phyloP scores from a whole-genome alignment of 2,888 invertebrate genomes.

The Cryptocheilus praepositus region DNA sequence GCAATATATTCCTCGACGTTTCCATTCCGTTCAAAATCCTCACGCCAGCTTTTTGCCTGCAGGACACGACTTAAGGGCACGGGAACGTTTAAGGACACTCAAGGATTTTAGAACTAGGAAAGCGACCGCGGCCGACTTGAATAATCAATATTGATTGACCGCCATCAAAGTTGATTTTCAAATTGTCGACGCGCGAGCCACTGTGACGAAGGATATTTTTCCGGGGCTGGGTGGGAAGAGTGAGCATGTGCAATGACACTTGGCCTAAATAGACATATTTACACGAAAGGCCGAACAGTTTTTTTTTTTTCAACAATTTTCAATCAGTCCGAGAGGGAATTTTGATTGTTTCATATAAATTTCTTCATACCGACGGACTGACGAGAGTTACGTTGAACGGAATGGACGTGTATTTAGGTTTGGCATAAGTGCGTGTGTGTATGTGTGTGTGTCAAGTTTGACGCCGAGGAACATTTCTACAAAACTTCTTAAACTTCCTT shows the following conservation, averaged over 20 bases:
- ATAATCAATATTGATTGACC: conserved; percentile 66
- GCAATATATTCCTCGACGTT: no score
- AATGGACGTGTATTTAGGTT: neutral
- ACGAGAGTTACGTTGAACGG: neutral
- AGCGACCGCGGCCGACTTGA: conserved; percentile 22
- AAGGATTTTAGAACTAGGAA: no score
- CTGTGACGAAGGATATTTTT: neutral
- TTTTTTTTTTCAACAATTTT: neutral
- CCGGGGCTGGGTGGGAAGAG: conserved; percentile 7
- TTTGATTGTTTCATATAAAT: conserved; percentile 19
- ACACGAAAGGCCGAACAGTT: conserved; percentile 65
- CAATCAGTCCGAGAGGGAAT: conserved; percentile 29
- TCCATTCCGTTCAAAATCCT: no score
- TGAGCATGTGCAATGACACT: neutral
- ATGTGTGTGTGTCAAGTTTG: neutral
- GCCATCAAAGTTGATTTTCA: conserved; percentile 64
- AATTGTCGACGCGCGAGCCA: conserved; percentile 24
- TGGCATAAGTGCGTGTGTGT: neutral
- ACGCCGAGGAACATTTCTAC: conserved; percentile 32
- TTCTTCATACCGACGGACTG: neutral
- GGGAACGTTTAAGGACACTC: no score
- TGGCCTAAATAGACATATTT: conserved; percentile 70
- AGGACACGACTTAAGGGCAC: no score
- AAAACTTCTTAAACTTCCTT: conserved; percentile 25
- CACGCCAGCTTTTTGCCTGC: no score